Evolutionary conservation across 2,797 vertebrate species (phyloP).

Genomic region (Gymnopithys bicolor): DNA sequence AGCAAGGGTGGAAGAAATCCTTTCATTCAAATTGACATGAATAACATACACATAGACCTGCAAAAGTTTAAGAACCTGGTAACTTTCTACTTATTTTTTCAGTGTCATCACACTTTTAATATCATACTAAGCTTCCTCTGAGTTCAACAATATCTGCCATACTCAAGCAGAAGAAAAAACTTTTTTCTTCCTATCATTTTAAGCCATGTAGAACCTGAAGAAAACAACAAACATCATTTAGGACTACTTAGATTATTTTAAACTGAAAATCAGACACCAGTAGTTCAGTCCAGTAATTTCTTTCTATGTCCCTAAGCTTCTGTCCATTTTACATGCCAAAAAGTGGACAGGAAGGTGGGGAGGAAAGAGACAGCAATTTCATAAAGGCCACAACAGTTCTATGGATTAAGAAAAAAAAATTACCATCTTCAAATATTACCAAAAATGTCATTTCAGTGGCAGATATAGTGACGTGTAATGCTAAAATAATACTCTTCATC

Average conservation of each 20-base stretch:
- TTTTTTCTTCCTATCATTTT: neutral
- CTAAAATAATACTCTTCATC: neutral
- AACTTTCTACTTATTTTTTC: neutral
- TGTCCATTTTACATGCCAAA: neutral
- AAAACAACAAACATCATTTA: neutral
- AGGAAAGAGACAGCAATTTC: neutral
- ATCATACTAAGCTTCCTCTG: neutral
- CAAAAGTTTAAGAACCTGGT: neutral
- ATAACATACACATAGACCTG: neutral
- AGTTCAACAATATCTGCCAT: neutral
- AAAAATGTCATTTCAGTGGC: neutral
- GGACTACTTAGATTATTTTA: neutral
- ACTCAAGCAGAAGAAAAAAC: neutral
- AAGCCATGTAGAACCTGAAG: neutral
- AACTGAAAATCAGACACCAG: neutral
- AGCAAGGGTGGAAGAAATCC: neutral
- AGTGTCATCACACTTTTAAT: neutral
- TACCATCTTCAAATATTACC: neutral
- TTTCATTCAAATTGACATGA: neutral
- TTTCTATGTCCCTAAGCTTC: neutral
- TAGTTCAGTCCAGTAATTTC: neutral
- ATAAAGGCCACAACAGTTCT: neutral
- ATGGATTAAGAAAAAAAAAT: neutral
- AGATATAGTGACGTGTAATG: neutral
- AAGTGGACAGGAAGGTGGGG: rapidly evolving